Evolutionary conservation across 1,140 invertebrate species (phyloP).

Genomic region (Papilio glaucus): DNA sequence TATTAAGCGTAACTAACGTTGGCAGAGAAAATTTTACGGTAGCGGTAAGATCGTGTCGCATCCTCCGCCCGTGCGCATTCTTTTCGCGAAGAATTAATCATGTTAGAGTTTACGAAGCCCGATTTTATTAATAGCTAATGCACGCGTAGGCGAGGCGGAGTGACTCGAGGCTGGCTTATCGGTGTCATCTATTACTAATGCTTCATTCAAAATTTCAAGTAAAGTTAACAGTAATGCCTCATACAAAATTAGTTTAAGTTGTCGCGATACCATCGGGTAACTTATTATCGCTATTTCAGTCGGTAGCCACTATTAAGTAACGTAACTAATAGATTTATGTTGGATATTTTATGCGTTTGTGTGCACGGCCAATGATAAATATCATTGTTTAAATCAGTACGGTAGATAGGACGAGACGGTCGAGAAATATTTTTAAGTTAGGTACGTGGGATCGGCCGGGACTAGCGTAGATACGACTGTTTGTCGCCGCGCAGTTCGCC

Average conservation of each 20-base stretch:
- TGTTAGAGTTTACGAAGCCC: slow-evolving; percentile 40
- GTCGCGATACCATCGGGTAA: slow-evolving; percentile 51
- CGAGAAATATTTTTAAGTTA: slow-evolving; percentile 71
- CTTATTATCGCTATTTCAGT: slow-evolving; percentile 62
- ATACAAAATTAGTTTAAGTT: slow-evolving; percentile 53
- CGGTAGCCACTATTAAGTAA: slow-evolving; percentile 62
- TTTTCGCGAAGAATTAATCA: slow-evolving; percentile 46
- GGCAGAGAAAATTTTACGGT: background rate
- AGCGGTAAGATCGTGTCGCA: slow-evolving; percentile 16
- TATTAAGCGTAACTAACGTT: background rate
- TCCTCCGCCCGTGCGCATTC: slow-evolving; percentile 2
- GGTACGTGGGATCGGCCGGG: slow-evolving; percentile 49
- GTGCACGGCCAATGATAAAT: slow-evolving; percentile 62
- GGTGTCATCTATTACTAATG: slow-evolving; percentile 63
- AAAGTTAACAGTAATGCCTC: slow-evolving; percentile 54
- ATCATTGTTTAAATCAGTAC: slow-evolving; percentile 67
- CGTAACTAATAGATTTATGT: slow-evolving; percentile 62
- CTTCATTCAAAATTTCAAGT: slow-evolving; percentile 56
- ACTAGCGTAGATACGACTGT: slow-evolving; percentile 49
- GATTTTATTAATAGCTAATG: slow-evolving; percentile 40
- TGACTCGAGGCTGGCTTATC: slow-evolving; percentile 51
- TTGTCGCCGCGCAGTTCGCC: slow-evolving; percentile 54
- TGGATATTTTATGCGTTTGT: slow-evolving; percentile 58
- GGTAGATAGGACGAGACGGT: slow-evolving; percentile 57
- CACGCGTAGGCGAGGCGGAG: slow-evolving; percentile 51